Evolutionary conservation across 2,113 vertebrate species (phyloP), one percentile per base, ranked within the genome.

Genomic region (Poeciliopsis retropinna): DNA sequence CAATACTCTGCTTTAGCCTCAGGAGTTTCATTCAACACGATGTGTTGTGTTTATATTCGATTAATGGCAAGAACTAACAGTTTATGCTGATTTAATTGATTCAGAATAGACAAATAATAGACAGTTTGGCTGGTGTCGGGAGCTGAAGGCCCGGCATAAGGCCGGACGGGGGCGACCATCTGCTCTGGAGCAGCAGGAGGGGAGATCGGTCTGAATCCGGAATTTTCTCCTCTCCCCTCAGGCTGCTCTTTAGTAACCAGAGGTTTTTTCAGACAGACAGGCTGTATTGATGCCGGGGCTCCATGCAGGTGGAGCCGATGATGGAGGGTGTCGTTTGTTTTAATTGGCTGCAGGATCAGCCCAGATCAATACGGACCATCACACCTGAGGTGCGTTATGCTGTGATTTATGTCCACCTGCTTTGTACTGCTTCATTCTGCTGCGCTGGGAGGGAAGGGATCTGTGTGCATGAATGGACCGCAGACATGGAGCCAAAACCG

Each of bases 391-490:
- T 39, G 32, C 63, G 34, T 61, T 1, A 12, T 27, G 28, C 17
- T 47, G 44, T 47, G 44, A 19, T 61, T 27, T 5, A 28, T 61
- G 11, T 61, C 60, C 14, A 37, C 41, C 27, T 28, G 63, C 63
- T 78, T 31, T 67, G 68, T 2, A 64, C 60, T 66, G 0, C 60
- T 25, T 76, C 8, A 60, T 17, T 67, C 28, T 64, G 25, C 60
- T 27, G 77, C 66, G 60, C 5, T 47, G 62, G 62, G 65, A 57
- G 7, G 41, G 44, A 11, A 47, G 72, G 79, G 60, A 66, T 79
- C 75, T 67, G 82, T 81, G 70, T 89, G 88, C 85, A 88, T 91
- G 89, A 89, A 79, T 90, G 89, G 75, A 74, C 89, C 77, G 79
- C 83, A 78, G 85, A 84, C 85, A 74, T 66, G 82, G 85, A 79